Conservation (phyloP, 1,140 invertebrate species). For the Scylla paramamosain region DNA sequence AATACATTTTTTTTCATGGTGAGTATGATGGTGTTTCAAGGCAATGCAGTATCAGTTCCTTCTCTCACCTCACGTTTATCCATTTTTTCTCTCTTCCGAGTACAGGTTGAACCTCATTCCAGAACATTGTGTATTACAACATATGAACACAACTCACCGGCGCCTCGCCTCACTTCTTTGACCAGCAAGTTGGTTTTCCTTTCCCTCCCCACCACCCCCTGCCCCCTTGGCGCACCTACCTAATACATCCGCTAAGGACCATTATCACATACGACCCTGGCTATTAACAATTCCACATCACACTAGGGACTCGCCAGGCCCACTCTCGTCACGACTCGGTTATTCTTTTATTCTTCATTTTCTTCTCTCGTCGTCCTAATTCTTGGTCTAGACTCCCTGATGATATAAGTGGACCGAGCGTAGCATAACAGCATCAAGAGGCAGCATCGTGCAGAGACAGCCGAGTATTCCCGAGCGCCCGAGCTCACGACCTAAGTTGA, state of each 20-base stretch:
- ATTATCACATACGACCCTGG: not conserved
- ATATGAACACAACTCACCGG: too few relatives aligned
- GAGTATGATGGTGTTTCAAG: too few relatives aligned
- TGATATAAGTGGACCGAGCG: conserved; percentile 8
- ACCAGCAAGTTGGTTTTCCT: too few relatives aligned
- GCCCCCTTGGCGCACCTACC: not conserved
- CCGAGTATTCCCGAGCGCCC: not conserved
- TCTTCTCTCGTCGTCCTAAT: not conserved
- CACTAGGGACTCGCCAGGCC: not conserved
- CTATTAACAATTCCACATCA: not conserved
- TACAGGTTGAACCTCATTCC: too few relatives aligned
- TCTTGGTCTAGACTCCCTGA: not conserved
- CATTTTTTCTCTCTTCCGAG: too few relatives aligned
- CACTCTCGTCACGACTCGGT: not conserved
- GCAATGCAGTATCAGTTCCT: too few relatives aligned
- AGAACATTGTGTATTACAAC: too few relatives aligned
- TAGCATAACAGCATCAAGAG: conserved; percentile 11
- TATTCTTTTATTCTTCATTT: not conserved
- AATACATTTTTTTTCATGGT: too few relatives aligned
- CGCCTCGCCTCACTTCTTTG: too few relatives aligned
- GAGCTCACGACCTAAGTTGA: conserved; percentile 69
- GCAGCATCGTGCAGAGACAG: not conserved
- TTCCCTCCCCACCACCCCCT: too few relatives aligned
- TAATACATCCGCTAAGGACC: not conserved
- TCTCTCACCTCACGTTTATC: too few relatives aligned